Conservation (phyloP, 2,113 vertebrate species). For the Melanerpes aurifrons region DNA sequence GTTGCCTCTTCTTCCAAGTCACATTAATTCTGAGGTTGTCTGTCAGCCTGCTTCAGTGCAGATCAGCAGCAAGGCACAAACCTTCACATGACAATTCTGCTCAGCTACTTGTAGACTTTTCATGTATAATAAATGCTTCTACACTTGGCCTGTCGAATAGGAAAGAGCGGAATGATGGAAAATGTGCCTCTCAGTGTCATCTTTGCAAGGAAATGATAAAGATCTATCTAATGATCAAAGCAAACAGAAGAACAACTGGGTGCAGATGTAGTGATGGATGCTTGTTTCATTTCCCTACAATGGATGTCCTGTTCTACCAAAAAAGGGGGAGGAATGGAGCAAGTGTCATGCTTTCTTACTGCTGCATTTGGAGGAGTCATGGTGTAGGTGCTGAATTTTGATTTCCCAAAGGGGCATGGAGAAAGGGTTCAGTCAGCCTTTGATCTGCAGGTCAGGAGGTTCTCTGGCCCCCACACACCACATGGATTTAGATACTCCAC, state of each 20-base stretch:
- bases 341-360: neutral
- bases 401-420: neutral
- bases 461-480: neutral
- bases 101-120: neutral
- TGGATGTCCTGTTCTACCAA: neutral
- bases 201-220: neutral
- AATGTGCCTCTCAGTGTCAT: neutral
- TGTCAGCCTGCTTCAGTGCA: neutral
- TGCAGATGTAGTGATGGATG: neutral
- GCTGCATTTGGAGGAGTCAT: neutral
- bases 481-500: neutral
- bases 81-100: accelerated
- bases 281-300: neutral
- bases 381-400: neutral
- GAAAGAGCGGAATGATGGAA: neutral
- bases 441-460: constrained; percentile 21
- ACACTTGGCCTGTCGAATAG: neutral
- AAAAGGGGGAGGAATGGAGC: neutral
- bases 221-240: neutral
- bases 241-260: neutral
- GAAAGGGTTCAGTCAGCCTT: constrained; percentile 19
- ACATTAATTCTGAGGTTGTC: neutral
- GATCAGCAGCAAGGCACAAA: neutral
- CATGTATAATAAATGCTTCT: neutral
- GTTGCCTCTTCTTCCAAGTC: neutral